Evolutionary conservation across 2,888 invertebrate genomes (phyloP).

Genomic region (Diarsia rubi): DNA sequence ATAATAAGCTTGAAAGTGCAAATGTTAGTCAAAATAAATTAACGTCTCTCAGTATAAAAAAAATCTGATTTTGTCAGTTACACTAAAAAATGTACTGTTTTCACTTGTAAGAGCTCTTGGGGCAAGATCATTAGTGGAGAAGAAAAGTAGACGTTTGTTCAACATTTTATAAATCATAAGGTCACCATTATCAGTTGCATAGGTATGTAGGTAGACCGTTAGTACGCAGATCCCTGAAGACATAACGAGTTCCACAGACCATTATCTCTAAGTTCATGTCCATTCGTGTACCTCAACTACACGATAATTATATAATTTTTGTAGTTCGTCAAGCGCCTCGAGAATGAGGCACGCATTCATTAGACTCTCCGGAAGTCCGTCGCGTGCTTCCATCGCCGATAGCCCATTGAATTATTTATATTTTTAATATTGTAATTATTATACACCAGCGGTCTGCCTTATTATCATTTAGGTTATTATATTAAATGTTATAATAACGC

Average conservation of each 20-base stretch:
- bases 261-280: slow-evolving; percentile 65
- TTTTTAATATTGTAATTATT: slow-evolving; percentile 90
- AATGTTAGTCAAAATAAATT: no score
- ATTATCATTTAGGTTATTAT: slow-evolving; percentile 89
- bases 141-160: neutral
- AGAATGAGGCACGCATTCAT: slow-evolving; percentile 83
- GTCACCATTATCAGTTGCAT: slow-evolving; percentile 11
- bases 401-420: slow-evolving; percentile 90
- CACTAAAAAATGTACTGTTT: neutral
- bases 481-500: slow-evolving; percentile 89
- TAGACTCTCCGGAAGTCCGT: slow-evolving; percentile 88
- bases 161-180: neutral
- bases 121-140: neutral
- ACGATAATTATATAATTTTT: slow-evolving; percentile 82
- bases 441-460: slow-evolving; percentile 85
- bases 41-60: no score
- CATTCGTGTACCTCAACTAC: slow-evolving; percentile 69
- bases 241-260: slow-evolving; percentile 41
- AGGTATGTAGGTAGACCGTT: slow-evolving; percentile 24
- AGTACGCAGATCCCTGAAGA: slow-evolving; percentile 40
- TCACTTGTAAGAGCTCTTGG: neutral
- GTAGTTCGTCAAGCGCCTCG: slow-evolving; percentile 81
- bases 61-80: neutral
- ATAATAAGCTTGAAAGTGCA: no score
- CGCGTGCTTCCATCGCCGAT: slow-evolving; percentile 88